These are phyloP conservation scores for Orius insidiosus DNA, from an alignment of 1,140 invertebrate genomes.

Conservation along the genomic window DNA sequence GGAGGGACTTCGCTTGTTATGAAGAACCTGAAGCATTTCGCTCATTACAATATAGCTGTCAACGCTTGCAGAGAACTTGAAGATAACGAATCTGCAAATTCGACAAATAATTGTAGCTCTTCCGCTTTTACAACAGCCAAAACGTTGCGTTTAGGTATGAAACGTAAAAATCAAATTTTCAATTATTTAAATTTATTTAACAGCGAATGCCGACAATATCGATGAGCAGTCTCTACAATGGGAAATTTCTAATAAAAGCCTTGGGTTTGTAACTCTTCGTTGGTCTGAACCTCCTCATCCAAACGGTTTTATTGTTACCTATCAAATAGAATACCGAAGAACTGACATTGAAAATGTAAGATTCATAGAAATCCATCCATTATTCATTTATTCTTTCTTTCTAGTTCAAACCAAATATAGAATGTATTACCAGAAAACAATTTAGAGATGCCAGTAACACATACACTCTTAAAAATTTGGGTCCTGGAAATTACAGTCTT, in stretches of 20 bases:
- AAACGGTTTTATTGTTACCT: constrained; percentile 71
- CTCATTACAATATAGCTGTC: constrained; percentile 48
- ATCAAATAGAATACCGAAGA: constrained; percentile 54
- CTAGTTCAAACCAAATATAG: constrained; percentile 23
- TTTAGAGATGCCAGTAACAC: constrained; percentile 26
- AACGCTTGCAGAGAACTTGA: constrained; percentile 46
- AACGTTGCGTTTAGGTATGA: constrained; percentile 12
- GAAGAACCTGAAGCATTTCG: constrained; percentile 48
- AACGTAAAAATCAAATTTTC: not conserved
- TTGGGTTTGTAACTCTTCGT: constrained; percentile 22
- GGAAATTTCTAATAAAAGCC: constrained; percentile 19
- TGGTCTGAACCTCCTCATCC: constrained; percentile 69
- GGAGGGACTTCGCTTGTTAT: constrained; percentile 31
- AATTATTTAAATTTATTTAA: not conserved
- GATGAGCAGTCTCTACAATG: constrained; percentile 14
- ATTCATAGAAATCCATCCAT: not conserved
- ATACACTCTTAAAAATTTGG: constrained; percentile 31
- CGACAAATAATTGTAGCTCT: too few relatives aligned
- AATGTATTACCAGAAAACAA: constrained; percentile 30
- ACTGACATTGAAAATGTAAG: constrained; percentile 41
- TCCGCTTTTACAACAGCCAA: too few relatives aligned
- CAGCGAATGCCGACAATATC: constrained; percentile 21
- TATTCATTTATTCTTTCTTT: constrained; percentile 16
- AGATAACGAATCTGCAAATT: constrained; percentile 18
- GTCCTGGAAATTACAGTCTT: constrained; percentile 73